Evolutionary conservation across 2,113 vertebrate species (phyloP).

Genomic region (Oryzias javanicus): DNA sequence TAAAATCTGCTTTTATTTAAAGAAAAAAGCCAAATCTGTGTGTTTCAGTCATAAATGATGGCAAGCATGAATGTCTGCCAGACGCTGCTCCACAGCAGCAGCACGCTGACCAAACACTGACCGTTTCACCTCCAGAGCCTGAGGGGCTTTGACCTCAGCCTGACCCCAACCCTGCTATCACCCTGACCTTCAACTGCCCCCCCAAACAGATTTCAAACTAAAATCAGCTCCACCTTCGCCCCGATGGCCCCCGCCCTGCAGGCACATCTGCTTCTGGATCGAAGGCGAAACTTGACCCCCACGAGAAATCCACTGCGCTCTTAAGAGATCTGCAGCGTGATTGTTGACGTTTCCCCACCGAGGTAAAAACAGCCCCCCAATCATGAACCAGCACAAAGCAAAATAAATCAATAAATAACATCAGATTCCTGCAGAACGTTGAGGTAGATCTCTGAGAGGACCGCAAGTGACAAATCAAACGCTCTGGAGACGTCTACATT

Average conservation of each 20-base stretch:
- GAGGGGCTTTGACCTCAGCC: slow-evolving; percentile 59
- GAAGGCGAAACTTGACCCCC: slow-evolving; percentile 52
- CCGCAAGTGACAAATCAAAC: too few relatives aligned
- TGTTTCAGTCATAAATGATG: neutral
- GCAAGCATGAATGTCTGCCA: neutral
- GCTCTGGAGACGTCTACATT: too few relatives aligned
- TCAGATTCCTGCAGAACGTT: too few relatives aligned
- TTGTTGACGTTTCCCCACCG: slow-evolving; percentile 56
- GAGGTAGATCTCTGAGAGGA: too few relatives aligned
- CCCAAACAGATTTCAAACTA: slow-evolving; percentile 76
- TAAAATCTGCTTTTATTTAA: too few relatives aligned
- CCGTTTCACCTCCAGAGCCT: slow-evolving; percentile 53
- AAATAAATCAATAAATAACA: too few relatives aligned
- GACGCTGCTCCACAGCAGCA: neutral
- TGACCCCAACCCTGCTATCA: slow-evolving; percentile 74
- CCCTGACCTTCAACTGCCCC: slow-evolving; percentile 68
- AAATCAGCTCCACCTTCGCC: slow-evolving; percentile 66
- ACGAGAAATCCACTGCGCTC: slow-evolving; percentile 59
- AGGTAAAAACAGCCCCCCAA: slow-evolving; percentile 32
- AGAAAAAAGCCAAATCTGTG: too few relatives aligned
- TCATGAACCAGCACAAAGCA: neutral
- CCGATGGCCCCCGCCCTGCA: slow-evolving; percentile 51
- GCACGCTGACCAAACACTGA: slow-evolving; percentile 50
- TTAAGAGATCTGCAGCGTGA: slow-evolving; percentile 57
- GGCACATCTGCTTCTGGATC: slow-evolving; percentile 72